Evolutionary conservation across 2,797 vertebrate genomes (phyloP), one percentile per base, ranked within the genome.

Genomic region (Melanotaenia pygmaea): DNA sequence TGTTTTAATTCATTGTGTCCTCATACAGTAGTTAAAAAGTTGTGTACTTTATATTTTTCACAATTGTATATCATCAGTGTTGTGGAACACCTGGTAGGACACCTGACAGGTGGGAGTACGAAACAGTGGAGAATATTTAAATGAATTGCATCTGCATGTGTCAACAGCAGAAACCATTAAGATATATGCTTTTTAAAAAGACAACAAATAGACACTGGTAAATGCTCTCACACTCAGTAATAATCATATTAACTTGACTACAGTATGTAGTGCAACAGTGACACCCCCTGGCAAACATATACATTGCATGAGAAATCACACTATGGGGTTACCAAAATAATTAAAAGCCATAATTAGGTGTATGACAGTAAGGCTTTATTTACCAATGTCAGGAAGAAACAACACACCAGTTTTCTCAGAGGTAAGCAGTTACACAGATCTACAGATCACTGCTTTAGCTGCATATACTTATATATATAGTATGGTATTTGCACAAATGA

Each of bases 331-430:
- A 68, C 59, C 16, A 63, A 40, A 77, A n/a, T 13, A 53, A 73
- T 4, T 18, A 61, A n/a, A 79, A 28, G 1, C 26, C 10, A n/a
- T n/a, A 18, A 1, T 62, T 34, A 35, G 32, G 35, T 81, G 67
- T 82, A 82, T 90, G 89, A 90, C 81, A 79, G 79, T 91, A 88
- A 84, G 77, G 83, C 84, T 94, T 94, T 94, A 94, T 93, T 94
- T 81, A 56, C 86, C 69, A 61, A 83, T 82, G 86, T 88, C 70
- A 87, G 76, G 83, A 87, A 68, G 72, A 85, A 68, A 86, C 79
- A 80, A 53, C 65, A 80, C 71, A 81, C 83, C 22, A 67, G 58
- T 65, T 70, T 86, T 77, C 53, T 82, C 72, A 80, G 80, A 80
- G 70, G 68, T 86, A 71, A 88, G 81, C 75, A 79, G 71, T 79